Base-by-base conservation (phyloP, 2,888 invertebrate species). In the Crepidodera aurea region DNA sequence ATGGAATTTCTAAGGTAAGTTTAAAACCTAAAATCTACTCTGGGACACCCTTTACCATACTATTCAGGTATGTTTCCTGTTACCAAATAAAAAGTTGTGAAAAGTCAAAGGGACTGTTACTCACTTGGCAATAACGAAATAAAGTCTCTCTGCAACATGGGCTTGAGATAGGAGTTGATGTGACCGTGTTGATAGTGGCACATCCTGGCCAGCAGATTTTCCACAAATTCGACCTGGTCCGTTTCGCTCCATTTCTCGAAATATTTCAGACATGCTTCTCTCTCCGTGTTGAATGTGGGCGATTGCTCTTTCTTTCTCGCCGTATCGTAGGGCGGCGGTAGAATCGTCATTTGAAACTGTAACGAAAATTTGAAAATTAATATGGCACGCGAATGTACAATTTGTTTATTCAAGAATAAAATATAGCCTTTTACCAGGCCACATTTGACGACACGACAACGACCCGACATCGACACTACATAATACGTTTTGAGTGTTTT, bases 131-230 rank as follows among this genome's bases (percentile, higher is more conserved):
- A 84, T 80, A 98, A 88, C 70, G 95, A 93, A 80, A 99, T 98
- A 81, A 99, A 99, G 83, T 99, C 98, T 74, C 99, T 86, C 82
- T 99, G 98, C 71, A 99, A 85, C 96, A 99, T 98, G 1, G 99
- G 99, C 80, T 96, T 96, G 73, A 99, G 89, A 83, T 93, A 98
- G 34, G 94, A 89, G 82, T 99, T 96, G 83, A 99, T 96, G 85
- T 96, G 95, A 15, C 98, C 98, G 80, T 99, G 98, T 79, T 99
- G 99, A 82, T 97, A 97, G 83, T 99, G 99, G 81, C 97, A 96
- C 98, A 99, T 98, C 57, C 94, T 90, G 54, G 95, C 90, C 75
- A 99, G 81, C 60, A 99, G 84, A 81, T 94, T 92, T 82, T 98
- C 95, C 77, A 98, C 96, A 81, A 98, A 78, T 78, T 96, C 93